These are phyloP conservation scores for Caenorhabditis imperialis DNA, from an alignment of 2,888 invertebrate genomes.

Conservation along the genomic window DNA sequence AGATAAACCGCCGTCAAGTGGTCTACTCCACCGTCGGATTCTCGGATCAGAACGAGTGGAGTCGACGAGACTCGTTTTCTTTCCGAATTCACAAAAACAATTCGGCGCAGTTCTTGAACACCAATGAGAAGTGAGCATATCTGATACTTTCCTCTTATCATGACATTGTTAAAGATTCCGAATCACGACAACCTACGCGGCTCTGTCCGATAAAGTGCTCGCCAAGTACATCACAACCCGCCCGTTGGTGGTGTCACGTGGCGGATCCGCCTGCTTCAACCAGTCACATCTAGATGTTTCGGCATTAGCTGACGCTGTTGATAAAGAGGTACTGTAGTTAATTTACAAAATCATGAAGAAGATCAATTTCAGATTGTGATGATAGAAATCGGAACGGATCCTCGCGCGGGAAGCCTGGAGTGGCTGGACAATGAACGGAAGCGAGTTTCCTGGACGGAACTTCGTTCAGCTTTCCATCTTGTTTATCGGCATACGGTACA, in stretches of 20 bases:
- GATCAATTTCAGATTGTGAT: slow-evolving; percentile 49
- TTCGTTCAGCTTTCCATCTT: slow-evolving; percentile 59
- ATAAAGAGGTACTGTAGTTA: slow-evolving; percentile 46
- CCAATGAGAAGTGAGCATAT: slow-evolving; percentile 50
- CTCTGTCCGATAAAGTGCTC: slow-evolving; percentile 60
- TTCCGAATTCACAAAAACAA: slow-evolving; percentile 62
- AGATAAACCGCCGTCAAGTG: slow-evolving; percentile 64
- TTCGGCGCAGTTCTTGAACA: slow-evolving; percentile 32
- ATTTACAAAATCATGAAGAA: not conserved
- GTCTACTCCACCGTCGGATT: slow-evolving; percentile 56
- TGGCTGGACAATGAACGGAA: slow-evolving; percentile 59
- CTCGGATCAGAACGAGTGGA: slow-evolving; percentile 61
- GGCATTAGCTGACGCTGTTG: slow-evolving; percentile 52
- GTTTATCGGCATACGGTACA: slow-evolving; percentile 58
- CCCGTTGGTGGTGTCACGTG: slow-evolving; percentile 60
- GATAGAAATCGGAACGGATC: slow-evolving; percentile 61
- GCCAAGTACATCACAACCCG: slow-evolving; percentile 57
- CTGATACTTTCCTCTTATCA: too few relatives aligned
- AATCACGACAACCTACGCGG: slow-evolving; percentile 71
- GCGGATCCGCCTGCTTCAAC: slow-evolving; percentile 69
- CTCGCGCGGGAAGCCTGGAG: slow-evolving; percentile 56
- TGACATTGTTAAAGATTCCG: slow-evolving; percentile 68
- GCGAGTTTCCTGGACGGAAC: slow-evolving; percentile 58
- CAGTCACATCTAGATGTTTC: slow-evolving; percentile 65
- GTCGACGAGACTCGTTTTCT: slow-evolving; percentile 59